These are phyloP conservation scores for Macrocentrus cingulum DNA, from an alignment of 1,140 invertebrate genomes.

Conservation along the genomic window DNA sequence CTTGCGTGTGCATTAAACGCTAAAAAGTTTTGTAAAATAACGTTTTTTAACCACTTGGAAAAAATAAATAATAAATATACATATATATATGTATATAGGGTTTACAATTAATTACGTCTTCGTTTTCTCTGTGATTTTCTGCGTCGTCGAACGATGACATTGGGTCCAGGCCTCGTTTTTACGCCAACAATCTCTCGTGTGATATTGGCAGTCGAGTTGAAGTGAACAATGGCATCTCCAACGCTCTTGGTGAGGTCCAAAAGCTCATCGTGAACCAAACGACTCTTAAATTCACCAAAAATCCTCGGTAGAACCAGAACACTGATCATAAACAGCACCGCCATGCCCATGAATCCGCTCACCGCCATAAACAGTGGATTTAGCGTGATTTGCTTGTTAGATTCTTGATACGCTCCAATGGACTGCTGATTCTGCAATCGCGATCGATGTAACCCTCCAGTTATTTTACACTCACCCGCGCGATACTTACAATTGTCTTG, in stretches of 20 bases:
- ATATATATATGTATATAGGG: constrained; percentile 4
- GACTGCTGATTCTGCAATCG: constrained; percentile 31
- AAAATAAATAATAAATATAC: constrained; percentile 25
- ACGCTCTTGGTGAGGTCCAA: constrained; percentile 35
- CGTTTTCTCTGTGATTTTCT: constrained; percentile 6
- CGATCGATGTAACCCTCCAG: not conserved
- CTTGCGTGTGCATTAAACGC: constrained; percentile 18
- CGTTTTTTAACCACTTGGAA: constrained; percentile 7
- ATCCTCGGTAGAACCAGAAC: constrained; percentile 39
- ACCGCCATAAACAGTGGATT: constrained; percentile 43
- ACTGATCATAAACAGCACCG: constrained; percentile 42
- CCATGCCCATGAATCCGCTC: constrained; percentile 42
- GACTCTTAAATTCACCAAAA: constrained; percentile 32
- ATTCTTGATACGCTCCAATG: constrained; percentile 24
- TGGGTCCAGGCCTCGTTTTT: constrained; percentile 19
- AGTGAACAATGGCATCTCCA: constrained; percentile 36
- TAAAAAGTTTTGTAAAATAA: constrained; percentile 25
- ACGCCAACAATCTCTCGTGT: constrained; percentile 18
- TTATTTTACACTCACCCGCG: not conserved
- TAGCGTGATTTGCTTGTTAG: constrained; percentile 36
- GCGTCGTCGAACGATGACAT: not conserved
- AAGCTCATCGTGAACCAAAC: constrained; percentile 36
- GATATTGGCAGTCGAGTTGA: constrained; percentile 23
- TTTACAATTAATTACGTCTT: not conserved
- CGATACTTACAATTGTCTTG: constrained; percentile 5